Conservation (phyloP, 2,113 vertebrate species). For the Ginglymostoma cirratum region DNA sequence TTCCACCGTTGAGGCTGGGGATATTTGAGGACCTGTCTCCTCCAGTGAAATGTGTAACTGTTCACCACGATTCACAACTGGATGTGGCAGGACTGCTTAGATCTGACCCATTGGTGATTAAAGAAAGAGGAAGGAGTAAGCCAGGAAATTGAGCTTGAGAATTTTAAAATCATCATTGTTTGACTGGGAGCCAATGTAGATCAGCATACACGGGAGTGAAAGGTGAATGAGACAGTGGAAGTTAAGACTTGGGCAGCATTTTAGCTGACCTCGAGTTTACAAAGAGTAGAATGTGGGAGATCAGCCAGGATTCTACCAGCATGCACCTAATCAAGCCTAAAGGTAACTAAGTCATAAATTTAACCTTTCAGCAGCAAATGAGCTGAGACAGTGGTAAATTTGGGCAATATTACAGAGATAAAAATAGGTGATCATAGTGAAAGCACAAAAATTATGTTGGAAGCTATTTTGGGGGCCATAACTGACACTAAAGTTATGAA, state of each 20-base stretch:
- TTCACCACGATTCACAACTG: too few species aligned
- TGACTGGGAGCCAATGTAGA: neutral
- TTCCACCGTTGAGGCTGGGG: too few species aligned
- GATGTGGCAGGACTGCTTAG: too few species aligned
- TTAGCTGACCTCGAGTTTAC: neutral
- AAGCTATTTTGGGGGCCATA: neutral
- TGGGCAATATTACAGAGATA: neutral
- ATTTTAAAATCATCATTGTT: neutral
- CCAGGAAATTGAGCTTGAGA: neutral
- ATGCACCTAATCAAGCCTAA: neutral
- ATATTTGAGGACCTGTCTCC: too few species aligned
- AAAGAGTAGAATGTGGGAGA: neutral
- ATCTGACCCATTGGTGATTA: too few species aligned
- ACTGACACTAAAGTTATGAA: neutral
- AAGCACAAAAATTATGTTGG: neutral
- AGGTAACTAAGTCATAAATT: neutral
- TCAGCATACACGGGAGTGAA: neutral
- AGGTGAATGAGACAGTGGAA: neutral
- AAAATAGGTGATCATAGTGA: neutral
- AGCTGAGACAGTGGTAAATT: neutral
- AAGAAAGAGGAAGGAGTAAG: too few species aligned
- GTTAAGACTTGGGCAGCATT: neutral
- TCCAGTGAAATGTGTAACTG: too few species aligned
- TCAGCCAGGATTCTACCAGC: neutral
- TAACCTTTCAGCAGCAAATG: neutral